Conservation (phyloP, 2,113 vertebrate species). For the Xiphophorus hellerii region DNA sequence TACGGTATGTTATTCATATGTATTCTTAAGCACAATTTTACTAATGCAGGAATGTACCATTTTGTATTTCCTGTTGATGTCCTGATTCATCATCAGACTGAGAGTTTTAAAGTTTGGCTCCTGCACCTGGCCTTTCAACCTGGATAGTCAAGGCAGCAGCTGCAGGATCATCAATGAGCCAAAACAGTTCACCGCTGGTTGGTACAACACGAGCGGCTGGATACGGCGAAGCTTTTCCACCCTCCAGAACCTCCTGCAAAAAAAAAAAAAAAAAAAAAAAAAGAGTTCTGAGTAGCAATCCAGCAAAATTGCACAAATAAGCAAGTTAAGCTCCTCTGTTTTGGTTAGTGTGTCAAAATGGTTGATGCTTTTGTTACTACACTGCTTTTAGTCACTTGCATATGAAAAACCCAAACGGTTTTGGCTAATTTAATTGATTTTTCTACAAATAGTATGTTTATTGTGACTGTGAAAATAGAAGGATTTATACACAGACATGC, state of each 20-base stretch:
- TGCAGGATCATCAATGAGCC: slow-evolving; percentile 90
- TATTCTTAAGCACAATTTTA: background rate
- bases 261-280: slow-evolving; percentile 22
- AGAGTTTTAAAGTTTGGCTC: slow-evolving; percentile 69
- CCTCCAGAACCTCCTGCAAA: slow-evolving; percentile 87
- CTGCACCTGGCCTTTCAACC: slow-evolving; percentile 83
- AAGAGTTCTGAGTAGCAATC: slow-evolving; percentile 2
- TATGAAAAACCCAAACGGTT: no score
- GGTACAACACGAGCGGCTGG: slow-evolving; percentile 87
- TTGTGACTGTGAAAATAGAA: no score
- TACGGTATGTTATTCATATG: background rate
- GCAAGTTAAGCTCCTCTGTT: background rate
- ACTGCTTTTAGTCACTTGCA: background rate
- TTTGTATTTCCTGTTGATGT: background rate
- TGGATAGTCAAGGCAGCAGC: slow-evolving; percentile 82
- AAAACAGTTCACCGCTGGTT: slow-evolving; percentile 83
- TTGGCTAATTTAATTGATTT: no score
- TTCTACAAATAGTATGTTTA: no score
- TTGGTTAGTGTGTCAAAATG: background rate
- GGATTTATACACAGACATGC: no score
- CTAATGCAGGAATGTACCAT: slow-evolving; percentile 17
- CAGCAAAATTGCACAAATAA: background rate
- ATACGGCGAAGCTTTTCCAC: slow-evolving; percentile 72
- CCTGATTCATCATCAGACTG: background rate
- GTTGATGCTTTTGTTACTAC: background rate